phyloP scores from a whole-genome alignment of 92 coral and sea anemone genomes.

The Siderastrea siderea region DNA sequence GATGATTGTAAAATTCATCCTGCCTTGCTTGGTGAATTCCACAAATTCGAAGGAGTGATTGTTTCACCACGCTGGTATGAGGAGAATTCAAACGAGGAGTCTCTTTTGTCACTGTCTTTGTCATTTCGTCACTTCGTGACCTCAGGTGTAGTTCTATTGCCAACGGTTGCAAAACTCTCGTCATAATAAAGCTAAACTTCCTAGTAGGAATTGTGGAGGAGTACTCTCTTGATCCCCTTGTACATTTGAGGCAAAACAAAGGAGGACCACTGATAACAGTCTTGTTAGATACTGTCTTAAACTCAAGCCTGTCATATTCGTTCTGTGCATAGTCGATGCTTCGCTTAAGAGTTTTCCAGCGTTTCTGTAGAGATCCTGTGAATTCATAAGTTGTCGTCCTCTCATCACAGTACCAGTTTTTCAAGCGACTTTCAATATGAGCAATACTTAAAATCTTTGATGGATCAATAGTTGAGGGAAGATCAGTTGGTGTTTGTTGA shows the following conservation, averaged over 20 bases:
- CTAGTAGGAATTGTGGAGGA: slow-evolving; percentile 12
- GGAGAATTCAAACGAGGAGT: slow-evolving; percentile 24
- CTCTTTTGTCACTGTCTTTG: slow-evolving; percentile 9
- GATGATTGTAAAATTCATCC: not conserved
- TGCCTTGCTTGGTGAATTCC: not conserved
- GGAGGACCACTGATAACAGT: slow-evolving; percentile 49
- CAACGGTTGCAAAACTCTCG: slow-evolving; percentile 34
- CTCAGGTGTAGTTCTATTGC: slow-evolving; percentile 42
- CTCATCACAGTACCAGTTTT: slow-evolving; percentile 50
- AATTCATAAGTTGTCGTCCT: slow-evolving; percentile 41
- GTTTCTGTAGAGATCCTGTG: slow-evolving; percentile 10
- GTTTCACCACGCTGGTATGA: not conserved
- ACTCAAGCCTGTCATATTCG: slow-evolving; percentile 16
- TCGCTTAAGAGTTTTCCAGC: slow-evolving; percentile 32
- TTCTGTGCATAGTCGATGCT: slow-evolving; percentile 21
- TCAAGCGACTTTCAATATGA: slow-evolving; percentile 44
- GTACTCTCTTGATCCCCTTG: slow-evolving; percentile 26
- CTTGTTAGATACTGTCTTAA: not conserved
- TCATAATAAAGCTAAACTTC: slow-evolving; percentile 60
- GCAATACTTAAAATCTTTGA: slow-evolving; percentile 19
- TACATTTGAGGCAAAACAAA: slow-evolving; percentile 48
- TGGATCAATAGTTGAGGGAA: slow-evolving; percentile 28
- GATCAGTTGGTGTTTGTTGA: slow-evolving; percentile 24
- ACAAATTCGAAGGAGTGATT: not conserved
- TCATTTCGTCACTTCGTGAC: slow-evolving; percentile 38